Evolutionary conservation across 1,140 invertebrate species (phyloP), one percentile per base, ranked within the genome.

Genomic region (Palaemon carinicauda): DNA sequence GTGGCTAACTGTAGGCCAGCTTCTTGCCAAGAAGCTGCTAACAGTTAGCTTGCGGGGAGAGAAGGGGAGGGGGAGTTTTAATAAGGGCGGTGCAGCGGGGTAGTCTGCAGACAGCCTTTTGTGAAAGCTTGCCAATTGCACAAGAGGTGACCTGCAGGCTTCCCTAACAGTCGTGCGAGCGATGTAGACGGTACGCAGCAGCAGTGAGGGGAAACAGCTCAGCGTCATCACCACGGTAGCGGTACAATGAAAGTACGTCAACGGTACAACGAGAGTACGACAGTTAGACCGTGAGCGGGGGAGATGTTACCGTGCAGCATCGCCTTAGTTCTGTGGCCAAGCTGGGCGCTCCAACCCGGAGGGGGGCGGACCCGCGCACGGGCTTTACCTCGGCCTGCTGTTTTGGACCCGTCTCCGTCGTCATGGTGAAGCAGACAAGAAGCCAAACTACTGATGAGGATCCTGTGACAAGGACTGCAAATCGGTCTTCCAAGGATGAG

Each of bases 381-480:
- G 60, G 60, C 60, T 69, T 69, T 69, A 69, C 60, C 60, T 69
- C 60, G 60, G 60, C 60, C 60, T 69, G 60, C 60, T 69, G 60
- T 4, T 41, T 41, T 12, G 60, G 29, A 3, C 60, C 29, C 60
- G 24, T 69, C 60, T 69, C 60, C 60, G 60, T 27, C 60, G 60
- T 69, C 60, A 69, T 69, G 60, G 60, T 69, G 60, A 29, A 21
- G 60, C 21, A 21, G 60, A 15, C 60, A 29, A 29, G 60, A 12
- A 41, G 41, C 41, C 41, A 41, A 5, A 41, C 60, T 24, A 27
- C n/a, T 65, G 56, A 29, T 14, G 60, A 69, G n/a, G 60, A 69
- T 12, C 21, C 17, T 10, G 21, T 21, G 60, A 29, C 21, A 21
- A n/a, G 21, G n/a, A 29, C 60, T n/a, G 14, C 5, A 12, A 69